Evolutionary conservation across 2,888 invertebrate species (phyloP), one percentile per base, ranked within the genome.

Genomic region (Sericinus montela): DNA sequence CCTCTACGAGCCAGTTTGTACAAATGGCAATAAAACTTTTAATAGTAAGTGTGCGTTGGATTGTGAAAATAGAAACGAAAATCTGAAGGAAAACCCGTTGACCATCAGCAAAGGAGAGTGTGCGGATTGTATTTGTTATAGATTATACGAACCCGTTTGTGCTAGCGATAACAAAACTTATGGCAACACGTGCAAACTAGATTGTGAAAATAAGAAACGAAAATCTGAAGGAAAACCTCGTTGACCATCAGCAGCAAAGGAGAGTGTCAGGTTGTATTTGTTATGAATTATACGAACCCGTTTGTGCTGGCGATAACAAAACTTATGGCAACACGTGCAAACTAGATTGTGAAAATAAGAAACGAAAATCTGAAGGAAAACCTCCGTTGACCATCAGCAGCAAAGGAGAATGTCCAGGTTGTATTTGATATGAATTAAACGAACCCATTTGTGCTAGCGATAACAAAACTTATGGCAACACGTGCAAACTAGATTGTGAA

Each of bases 281-380:
- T 42, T 8, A 41, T 0, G 30, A 42, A 0, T 7, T 38, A 1
- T 53, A 53, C 23, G 35, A 52, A 0, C 70, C 71, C 0, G 63
- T 75, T 1, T 75, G 74, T 39, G 72, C 58, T 8, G 56, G 50
- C 29, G 62, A 73, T 23, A 54, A 56, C 0, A 54, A 41, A 8
- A 68, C 67, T 7, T 73, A 63, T 44, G 28, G 38, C 6, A 75
- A 69, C 41, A 16, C 3, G 7, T 75, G 75, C 43, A 44, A 48
- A 10, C 38, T 73, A 0, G 23, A 40, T 1, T 76, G 76, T 29
- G 57, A 54, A 25, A 25, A 25, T 8, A 25, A 6, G 7, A 25
- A 4, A 25, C 25, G 25, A 8, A 5, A 4, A 1, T 8, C 7
- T 8, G 1, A 25, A 25, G 25, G 25, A 8, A 25, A 25, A 25